Conservation (phyloP, 2,113 vertebrate genomes). For the Glaucidium brasilianum region DNA sequence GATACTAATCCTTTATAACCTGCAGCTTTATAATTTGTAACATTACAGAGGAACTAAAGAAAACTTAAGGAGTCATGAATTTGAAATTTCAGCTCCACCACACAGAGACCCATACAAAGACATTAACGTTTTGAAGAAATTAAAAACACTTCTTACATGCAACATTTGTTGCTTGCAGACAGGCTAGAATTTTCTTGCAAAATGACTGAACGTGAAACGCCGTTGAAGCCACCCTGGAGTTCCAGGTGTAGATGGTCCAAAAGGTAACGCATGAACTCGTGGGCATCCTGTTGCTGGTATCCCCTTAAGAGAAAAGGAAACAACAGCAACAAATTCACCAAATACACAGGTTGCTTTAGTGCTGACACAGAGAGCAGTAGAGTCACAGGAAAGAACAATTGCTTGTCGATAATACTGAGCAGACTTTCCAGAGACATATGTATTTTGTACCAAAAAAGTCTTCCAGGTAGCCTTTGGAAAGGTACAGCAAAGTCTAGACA, state of each 20-base stretch:
- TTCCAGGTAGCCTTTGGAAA: background rate
- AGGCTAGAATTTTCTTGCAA: slow-evolving; percentile 79
- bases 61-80: background rate
- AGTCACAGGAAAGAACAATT: background rate
- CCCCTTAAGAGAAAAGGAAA: slow-evolving; percentile 78
- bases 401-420: background rate
- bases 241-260: slow-evolving; percentile 98
- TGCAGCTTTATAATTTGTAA: background rate
- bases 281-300: slow-evolving; percentile 98
- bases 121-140: background rate
- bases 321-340: background rate
- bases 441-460: background rate
- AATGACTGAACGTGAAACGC: slow-evolving; percentile 77
- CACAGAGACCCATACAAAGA: background rate
- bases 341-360: background rate
- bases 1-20: background rate
- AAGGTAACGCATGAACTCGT: slow-evolving; percentile 98
- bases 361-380: background rate
- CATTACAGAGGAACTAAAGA: background rate
- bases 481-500: fast-evolving
- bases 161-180: slow-evolving; percentile 84
- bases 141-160: slow-evolving; percentile 81
- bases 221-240: slow-evolving; percentile 88
- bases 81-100: background rate
- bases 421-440: background rate